A percentile compares a stretch with the other conserved stretches of the same genome.
These are phyloP conservation scores for Lycophotia porphyrea DNA, from an alignment of 2,888 invertebrate species.

Conservation along the genomic window DNA sequence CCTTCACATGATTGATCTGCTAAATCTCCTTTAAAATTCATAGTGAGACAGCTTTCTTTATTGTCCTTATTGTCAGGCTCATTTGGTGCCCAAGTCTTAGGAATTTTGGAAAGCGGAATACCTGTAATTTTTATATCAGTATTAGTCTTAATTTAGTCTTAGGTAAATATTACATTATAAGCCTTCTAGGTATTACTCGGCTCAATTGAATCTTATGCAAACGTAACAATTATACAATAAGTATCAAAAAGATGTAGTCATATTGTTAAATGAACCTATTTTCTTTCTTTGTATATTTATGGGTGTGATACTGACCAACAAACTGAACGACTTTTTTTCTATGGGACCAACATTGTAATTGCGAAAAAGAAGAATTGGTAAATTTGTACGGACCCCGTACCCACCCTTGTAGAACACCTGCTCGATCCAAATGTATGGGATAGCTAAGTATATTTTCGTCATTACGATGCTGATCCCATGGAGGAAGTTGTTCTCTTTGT, in stretches of 20 bases:
- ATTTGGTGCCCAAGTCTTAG: slow-evolving; percentile 48
- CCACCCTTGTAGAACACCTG: too few species aligned
- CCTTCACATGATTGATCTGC: slow-evolving; percentile 49
- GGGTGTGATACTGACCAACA: not conserved
- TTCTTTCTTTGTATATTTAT: too few species aligned
- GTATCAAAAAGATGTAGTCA: not conserved
- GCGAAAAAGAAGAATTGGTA: too few species aligned
- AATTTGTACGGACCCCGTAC: too few species aligned
- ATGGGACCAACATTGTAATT: not conserved
- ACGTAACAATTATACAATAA: not conserved
- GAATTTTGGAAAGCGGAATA: slow-evolving; percentile 51
- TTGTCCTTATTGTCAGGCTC: slow-evolving; percentile 61
- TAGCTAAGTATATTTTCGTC: not conserved
- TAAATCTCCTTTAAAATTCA: slow-evolving; percentile 48
- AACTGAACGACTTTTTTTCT: not conserved
- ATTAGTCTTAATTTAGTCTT: not conserved
- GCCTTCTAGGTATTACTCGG: not conserved
- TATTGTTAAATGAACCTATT: too few species aligned
- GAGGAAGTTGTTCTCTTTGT: not conserved
- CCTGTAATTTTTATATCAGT: slow-evolving; percentile 43
- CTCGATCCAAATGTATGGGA: too few species aligned
- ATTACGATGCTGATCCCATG: too few species aligned
- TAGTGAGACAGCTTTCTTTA: slow-evolving; percentile 59
- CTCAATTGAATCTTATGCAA: not conserved
- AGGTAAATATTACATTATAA: not conserved